Evolutionary conservation across 2,797 vertebrate species (phyloP), one percentile per base, ranked within the genome.

Genomic region (Sphenopsis melanotis): DNA sequence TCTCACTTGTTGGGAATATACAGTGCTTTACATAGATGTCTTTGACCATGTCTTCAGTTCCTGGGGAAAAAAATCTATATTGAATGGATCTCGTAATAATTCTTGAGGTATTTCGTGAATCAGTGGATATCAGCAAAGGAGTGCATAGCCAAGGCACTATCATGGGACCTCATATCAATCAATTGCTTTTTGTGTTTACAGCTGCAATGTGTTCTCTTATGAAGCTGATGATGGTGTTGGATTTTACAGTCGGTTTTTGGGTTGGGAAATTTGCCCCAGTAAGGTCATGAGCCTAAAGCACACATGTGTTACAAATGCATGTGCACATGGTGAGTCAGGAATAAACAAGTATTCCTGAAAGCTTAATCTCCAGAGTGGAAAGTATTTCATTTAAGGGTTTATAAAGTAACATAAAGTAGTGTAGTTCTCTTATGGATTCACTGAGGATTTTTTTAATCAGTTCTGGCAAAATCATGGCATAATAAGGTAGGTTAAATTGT

Each of bases 261-360:
- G n/a, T 16, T 56, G 36, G 21, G 39, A 41, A 19, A 11, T 22
- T 59, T 47, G 34, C 20, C 30, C 22, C 39, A 32, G 36, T n/a
- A 50, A 59, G 22, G 29, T 63, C 21, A 11, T 12, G 27, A 86
- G 15, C 26, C 36, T 81, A n/a, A 49, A 77, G 27, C 6, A 30
- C 27, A 49, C 4, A 2, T 57, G 0, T 61, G 9, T 61, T 39
- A 32, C 16, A 55, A 39, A 41, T 0, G 1, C 37, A 39, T 39
- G 37, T 39, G 37, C 6, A 11, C 5, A 9, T 0, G 0, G 29
- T 32, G 32, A 72, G 16, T 64, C 57, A 42, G 47, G 16, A 46
- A 46, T 87, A 26, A 10, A 42, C n/a, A 37, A 50, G 6, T 49
- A 29, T 68, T 68, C 19, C 32, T 72, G 56, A 70, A 70, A 74